Conservation (phyloP, 1,140 invertebrate species). For the Hydropsyche tenuis region DNA sequence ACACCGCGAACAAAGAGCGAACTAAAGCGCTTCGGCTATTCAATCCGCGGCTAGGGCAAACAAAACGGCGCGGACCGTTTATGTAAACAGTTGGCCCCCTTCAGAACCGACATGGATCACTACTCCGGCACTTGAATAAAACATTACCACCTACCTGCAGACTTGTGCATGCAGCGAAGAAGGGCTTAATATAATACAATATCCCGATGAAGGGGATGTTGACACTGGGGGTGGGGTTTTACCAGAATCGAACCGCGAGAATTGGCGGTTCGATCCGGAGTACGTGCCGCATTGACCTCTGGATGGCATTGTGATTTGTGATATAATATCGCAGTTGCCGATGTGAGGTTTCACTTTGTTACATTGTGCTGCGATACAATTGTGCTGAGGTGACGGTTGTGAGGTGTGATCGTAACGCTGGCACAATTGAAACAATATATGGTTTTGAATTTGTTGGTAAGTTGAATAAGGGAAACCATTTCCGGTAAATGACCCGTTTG, state of each 20-base stretch:
- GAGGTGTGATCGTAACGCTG: no score
- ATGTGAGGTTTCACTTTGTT: no score
- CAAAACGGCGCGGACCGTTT: constrained; percentile 33
- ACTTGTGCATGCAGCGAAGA: constrained; percentile 8
- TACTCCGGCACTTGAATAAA: constrained; percentile 39
- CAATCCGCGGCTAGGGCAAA: constrained; percentile 26
- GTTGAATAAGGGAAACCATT: no score
- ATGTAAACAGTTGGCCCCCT: constrained; percentile 27
- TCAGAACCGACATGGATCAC: constrained; percentile 37
- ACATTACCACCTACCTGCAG: constrained; percentile 18
- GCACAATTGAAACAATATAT: no score
- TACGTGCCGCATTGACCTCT: not conserved
- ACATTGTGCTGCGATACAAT: no score
- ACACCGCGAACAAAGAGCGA: constrained; percentile 17
- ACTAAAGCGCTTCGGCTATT: constrained; percentile 12
- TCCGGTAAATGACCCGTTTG: no score
- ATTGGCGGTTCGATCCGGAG: not conserved
- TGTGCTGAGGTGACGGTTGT: no score
- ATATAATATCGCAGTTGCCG: no score
- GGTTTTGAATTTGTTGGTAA: no score
- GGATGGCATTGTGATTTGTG: no score
- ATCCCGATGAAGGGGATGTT: constrained; percentile 21
- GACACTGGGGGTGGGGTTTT: constrained; percentile 7
- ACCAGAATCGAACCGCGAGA: not conserved
- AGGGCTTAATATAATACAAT: constrained; percentile 26